Conservation (phyloP, 2,113 vertebrate species). For the Xyliphius kryptos region DNA sequence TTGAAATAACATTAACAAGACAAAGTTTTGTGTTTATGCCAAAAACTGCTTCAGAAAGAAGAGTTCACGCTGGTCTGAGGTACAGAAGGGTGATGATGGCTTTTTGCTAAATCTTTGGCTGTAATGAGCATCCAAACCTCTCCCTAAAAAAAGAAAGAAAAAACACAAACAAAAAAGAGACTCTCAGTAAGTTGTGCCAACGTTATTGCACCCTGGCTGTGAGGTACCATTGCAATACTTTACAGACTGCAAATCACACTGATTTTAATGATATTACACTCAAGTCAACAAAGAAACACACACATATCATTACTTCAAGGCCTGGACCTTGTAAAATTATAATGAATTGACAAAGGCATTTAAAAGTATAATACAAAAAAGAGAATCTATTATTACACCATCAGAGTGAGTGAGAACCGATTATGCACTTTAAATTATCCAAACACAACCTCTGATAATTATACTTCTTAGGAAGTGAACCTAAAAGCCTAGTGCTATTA, state of each 20-base stretch:
- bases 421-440: no score
- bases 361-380: slow-evolving; percentile 14
- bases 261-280: background rate
- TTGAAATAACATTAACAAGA: slow-evolving; percentile 42
- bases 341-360: slow-evolving; percentile 18
- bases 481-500: no score
- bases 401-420: no score
- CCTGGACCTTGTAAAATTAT: slow-evolving; percentile 2
- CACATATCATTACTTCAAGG: slow-evolving; percentile 21
- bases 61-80: slow-evolving; percentile 4
- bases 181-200: background rate
- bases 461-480: no score
- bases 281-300: slow-evolving; percentile 26
- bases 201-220: background rate
- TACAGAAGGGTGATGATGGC: slow-evolving; percentile 15
- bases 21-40: slow-evolving; percentile 35
- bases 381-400: no score
- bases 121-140: slow-evolving; percentile 38
- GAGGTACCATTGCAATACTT: background rate
- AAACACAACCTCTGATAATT: no score
- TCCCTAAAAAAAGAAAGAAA: slow-evolving; percentile 12
- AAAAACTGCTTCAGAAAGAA: slow-evolving; percentile 23
- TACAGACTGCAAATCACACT: slow-evolving; percentile 1
- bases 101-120: slow-evolving; percentile 25
- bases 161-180: slow-evolving; percentile 12